These are phyloP conservation scores for Piscicola geometra DNA, from an alignment of 2,888 invertebrate genomes.

Conservation along the genomic window DNA sequence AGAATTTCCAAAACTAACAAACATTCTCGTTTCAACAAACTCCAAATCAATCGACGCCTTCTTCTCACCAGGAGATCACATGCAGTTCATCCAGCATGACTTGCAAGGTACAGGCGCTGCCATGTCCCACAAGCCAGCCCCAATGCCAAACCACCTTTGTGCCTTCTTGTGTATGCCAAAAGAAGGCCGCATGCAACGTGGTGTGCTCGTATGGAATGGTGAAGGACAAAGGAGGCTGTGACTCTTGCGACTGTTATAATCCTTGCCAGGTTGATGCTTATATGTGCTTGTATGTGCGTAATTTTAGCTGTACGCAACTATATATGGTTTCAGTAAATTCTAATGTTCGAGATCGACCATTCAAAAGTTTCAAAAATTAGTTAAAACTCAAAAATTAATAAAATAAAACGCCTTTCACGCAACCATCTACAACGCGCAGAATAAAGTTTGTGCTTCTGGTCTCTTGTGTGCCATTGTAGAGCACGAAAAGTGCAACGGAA, in stretches of 20 bases:
- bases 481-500: too few species aligned
- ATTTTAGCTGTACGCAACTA: too few species aligned
- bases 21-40: neutral
- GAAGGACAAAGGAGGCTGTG: constrained; percentile 26
- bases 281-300: too few species aligned
- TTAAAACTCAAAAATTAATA: too few species aligned
- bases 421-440: too few species aligned
- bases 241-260: constrained; percentile 34
- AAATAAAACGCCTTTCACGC: too few species aligned
- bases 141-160: neutral
- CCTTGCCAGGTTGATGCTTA: constrained; percentile 15
- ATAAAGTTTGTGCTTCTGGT: too few species aligned
- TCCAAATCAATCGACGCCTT: neutral
- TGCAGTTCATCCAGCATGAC: neutral
- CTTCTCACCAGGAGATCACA: neutral
- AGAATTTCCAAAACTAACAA: neutral
- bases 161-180: constrained; percentile 7
- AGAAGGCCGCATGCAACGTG: constrained; percentile 17
- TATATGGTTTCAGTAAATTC: too few species aligned
- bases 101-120: neutral
- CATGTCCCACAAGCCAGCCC: neutral
- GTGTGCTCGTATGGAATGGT: constrained; percentile 33
- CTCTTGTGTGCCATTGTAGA: too few species aligned
- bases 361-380: too few species aligned
- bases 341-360: too few species aligned